Evolutionary conservation across 2,888 invertebrate genomes (phyloP).

Genomic region (Fragum sueziense): DNA sequence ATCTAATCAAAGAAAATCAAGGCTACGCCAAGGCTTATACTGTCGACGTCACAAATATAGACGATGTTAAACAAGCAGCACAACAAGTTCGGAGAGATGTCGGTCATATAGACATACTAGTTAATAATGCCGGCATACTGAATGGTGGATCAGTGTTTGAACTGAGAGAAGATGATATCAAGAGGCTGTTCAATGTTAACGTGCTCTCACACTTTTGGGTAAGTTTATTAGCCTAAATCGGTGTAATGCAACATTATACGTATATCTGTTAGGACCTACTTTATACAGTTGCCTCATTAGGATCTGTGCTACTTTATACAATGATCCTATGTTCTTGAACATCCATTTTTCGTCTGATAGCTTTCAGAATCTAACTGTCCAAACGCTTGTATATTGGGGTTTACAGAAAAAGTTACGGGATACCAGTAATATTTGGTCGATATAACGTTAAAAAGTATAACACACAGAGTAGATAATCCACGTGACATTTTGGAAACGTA

Average conservation of each 20-base stretch:
- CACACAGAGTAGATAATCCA: too few relatives aligned
- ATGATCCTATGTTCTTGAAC: neutral
- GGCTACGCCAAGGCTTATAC: conserved; percentile 67
- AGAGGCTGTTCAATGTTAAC: conserved; percentile 74
- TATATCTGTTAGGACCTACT: too few relatives aligned
- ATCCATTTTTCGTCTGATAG: neutral
- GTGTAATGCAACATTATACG: neutral
- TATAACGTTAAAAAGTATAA: too few relatives aligned
- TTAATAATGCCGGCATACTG: conserved; percentile 77
- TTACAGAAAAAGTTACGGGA: too few relatives aligned
- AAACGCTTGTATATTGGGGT: too few relatives aligned
- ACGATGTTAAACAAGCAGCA: conserved; percentile 63
- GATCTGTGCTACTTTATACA: too few relatives aligned
- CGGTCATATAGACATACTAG: conserved; percentile 78
- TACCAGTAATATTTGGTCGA: too few relatives aligned
- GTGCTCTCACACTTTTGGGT: conserved; percentile 77
- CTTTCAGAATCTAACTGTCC: too few relatives aligned
- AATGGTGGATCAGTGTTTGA: conserved; percentile 69
- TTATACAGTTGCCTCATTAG: too few relatives aligned
- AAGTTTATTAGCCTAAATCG: conserved; percentile 3
- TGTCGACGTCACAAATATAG: conserved; percentile 74
- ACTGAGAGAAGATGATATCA: conserved; percentile 68
- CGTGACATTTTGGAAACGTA: too few relatives aligned
- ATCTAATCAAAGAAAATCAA: conserved; percentile 65
- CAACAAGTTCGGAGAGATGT: conserved; percentile 65